Base-by-base conservation (phyloP, 2,797 vertebrate genomes). In the Sardinella longiceps region DNA sequence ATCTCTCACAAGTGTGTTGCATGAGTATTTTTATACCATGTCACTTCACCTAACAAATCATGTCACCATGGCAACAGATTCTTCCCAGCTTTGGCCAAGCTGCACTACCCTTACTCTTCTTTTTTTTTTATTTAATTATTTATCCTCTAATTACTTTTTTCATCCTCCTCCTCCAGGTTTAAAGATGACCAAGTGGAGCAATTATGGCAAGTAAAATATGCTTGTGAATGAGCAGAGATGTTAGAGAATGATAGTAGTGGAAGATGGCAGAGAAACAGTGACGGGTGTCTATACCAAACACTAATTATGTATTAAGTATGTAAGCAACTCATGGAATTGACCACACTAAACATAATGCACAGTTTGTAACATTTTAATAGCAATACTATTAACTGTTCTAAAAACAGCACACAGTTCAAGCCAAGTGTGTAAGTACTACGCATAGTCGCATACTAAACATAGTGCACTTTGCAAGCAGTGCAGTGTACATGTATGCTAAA, bases 1-100 rank as follows among this genome's bases (percentile, higher is more conserved):
- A 93, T 94, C 92, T 91, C 92, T 93, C 92, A 94, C 92, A 86
- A 83, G 88, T 86, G 87, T 70, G 70, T 77, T 77, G 33, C 37
- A 18, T 20, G 89, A 90, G 90, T 91, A 87, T 94, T 94, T 93
- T 91, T 89, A 93, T 93, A 94, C 88, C 91, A 91, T 91, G 90
- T 91, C 92, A 88, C 86, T 92, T 91, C 86, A 89, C 88, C 91
- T 90, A 93, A 94, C 91, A 93, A 92, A 93, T 89, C 91, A 85
- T n/a, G 90, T 95, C 93, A 89, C 95, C 93, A 94, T 94, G 94
- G 93, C 91, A 94, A 95, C 92, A 1, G 87, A 87, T 85, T 87
- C 88, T 91, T 90, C 83, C 82, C 91, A 15, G 50, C 85, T 85
- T 88, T 66, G 11, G 83, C 83, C 11, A 58, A 83, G 81, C 90